Base-by-base conservation (phyloP, 1,140 invertebrate species). In the Ephestia elutella region DNA sequence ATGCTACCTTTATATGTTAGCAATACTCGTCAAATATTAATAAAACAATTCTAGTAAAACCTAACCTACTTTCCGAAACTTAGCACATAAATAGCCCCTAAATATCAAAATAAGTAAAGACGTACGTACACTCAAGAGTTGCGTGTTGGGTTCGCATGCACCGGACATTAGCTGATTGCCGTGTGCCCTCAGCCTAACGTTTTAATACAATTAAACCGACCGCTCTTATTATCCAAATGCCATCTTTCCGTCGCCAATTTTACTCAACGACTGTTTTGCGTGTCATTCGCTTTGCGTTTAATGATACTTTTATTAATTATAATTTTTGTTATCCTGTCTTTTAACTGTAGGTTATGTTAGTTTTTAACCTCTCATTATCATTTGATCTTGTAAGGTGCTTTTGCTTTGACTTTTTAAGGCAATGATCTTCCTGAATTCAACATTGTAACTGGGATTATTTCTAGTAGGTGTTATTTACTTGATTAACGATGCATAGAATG, bases 121-220 rank as follows among this genome's bases (percentile, higher is more conserved):
- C 15, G 38, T 44, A 44, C 49, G 58, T 30, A 66, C 62, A 44
- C n/a, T 15, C 38, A 44, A 73, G 70, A 74, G 70, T 82, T 78
- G 83, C 83, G 83, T 86, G 83, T 63, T 50, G 53, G 25, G 75
- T 73, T 84, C 76, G 82, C 84, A 82, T 85, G 82, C 72, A 70
- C 66, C 60, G 65, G 62, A 63, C 83, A 86, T 87, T 87, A 87
- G 82, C 73, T 85, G 82, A 87, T 87, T 87, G 82, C 69, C 59
- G 68, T 80, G 73, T 77, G 75, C 80, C 73, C 71, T 73, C 74
- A 68, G 74, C 74, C 75, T 81, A 81, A 80, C 79, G 79, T 85
- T 87, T 86, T 85, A 87, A 87, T 87, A 85, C 82, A 85, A 87
- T 87, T 87, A 85, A 81, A 85, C 80, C 68, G 76, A 80, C 78